Base-by-base conservation (phyloP, 2,113 vertebrate species). In the Corapipo altera region DNA sequence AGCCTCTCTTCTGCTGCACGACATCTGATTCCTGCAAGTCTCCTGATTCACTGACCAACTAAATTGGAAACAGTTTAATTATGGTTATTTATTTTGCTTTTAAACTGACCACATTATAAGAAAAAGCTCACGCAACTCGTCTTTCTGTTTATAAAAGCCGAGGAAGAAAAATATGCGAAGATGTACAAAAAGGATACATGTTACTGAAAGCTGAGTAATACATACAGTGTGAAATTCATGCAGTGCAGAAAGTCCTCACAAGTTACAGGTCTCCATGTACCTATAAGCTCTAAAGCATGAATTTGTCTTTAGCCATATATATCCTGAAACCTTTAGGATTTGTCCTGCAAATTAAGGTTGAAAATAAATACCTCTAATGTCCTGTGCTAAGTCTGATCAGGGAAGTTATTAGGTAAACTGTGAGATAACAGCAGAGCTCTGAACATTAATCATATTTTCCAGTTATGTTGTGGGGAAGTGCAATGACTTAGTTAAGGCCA, bases 11-110 rank as follows among this genome's bases (percentile, higher is more conserved):
- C 32, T 95, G 69, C 54, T 64, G 43, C 23, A 21, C 81, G 70
- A 93, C 77, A 96, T 97, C 93, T 98, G 97, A 91, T 97, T 98
- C 96, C 97, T 97, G 93, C 28, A 91, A 93, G 65, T 80, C 74
- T 91, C 85, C 72, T 75, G 44, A 86, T 70, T 91, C 87, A 91
- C 78, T 92, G 88, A 97, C 87, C 90, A 95, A 76, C 73, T 78
- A 91, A 17, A 76, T 32, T 97, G 85, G 88, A 94, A 97, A 97
- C 32, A 20, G 65, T 91, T 94, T 94, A 91, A 95, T 88, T 88
- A 74, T 19, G 48, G 62, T 88, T 95, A 94, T 94, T 91, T 96
- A 86, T 95, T 93, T 86, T 72, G 58, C 88, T 96, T 97, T 97
- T 94, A 94, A 96, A 67, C 59, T 95, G 91, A 96, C 88, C 85